Evolutionary conservation across 2,888 invertebrate species (phyloP).

Genomic region (Caradrina kadenii): DNA sequence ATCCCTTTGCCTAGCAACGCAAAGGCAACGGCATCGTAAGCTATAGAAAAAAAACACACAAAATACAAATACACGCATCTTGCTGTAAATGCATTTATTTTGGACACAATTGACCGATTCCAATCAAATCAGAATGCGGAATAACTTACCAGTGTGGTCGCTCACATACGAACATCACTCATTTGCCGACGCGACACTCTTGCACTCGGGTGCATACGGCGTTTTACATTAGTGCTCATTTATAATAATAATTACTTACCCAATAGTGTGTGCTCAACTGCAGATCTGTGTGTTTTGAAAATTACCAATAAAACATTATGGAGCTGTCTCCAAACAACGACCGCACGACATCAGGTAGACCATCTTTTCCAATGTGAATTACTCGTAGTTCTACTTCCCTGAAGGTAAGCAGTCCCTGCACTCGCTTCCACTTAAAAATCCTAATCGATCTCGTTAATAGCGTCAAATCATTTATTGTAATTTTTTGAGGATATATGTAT

Average conservation of each 20-base stretch:
- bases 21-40: no score
- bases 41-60: no score
- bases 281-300: background rate
- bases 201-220: conserved; percentile 47
- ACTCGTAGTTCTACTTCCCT: background rate
- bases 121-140: conserved; percentile 33
- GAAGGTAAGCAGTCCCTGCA: background rate
- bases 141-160: conserved; percentile 16
- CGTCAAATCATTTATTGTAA: background rate
- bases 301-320: background rate
- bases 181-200: conserved; percentile 10
- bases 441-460: no score
- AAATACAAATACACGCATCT: no score
- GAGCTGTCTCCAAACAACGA: conserved; percentile 37
- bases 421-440: background rate
- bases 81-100: no score
- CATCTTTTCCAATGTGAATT: conserved; percentile 7
- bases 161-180: conserved; percentile 14
- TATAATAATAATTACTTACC: background rate
- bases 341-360: conserved; percentile 43
- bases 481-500: no score
- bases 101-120: conserved; percentile 24
- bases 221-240: background rate
- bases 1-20: no score
- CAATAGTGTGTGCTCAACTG: conserved; percentile 1